Evolutionary conservation across 37 sponge, comb jelly and placozoan genomes (phyloP), one percentile per base, ranked within the genome.

Genomic region (Theonella swinhoei): DNA sequence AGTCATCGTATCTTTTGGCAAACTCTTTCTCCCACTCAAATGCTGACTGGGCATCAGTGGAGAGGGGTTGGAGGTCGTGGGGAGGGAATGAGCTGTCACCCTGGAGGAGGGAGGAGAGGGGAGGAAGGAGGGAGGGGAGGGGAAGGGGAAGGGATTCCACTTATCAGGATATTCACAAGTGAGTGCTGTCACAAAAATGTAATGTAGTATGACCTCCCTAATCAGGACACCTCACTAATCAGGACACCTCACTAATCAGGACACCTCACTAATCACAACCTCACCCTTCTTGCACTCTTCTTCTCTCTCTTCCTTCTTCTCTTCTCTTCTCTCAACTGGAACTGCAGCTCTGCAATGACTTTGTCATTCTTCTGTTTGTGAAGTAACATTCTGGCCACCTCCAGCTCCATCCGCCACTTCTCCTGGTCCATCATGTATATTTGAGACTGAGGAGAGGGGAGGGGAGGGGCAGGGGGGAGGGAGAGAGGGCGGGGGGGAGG

Each of bases 351-450:
- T 1, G 37, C 23, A 17, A 82, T 42, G 17, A 37, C 29, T 41
- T 40, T 78, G 29, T 83, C 84, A 28, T 64, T 73, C 80, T 82
- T 76, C 39, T 61, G 43, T 31, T 76, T 54, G 29, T 83, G 87
- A 0, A 93, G 64, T 17, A 81, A 72, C 58, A 61, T 65, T 14
- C 84, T 82, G 65, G 87, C 76, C 0, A 93, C 87, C 41, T 93
- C 90, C 65, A 93, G 59, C 62, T 93, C 94, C 77, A 87, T 75
- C 9, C 83, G 54, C 30, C 90, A 34, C 77, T 93, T 89, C 64
- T 87, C 83, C 58, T 89, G 90, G 41, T 93, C 94, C 94, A 93
- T 89, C 94, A 93, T 93, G 84, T 93, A 93, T n/a, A 93, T 87
- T 64, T 88, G 94, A 69, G 94, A 93, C 94, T 93, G 70, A 36